Evolutionary conservation across 53 echinoderm and acorn worm species (phyloP), one percentile per base, ranked within the genome.

Genomic region (Holothuria scabra): DNA sequence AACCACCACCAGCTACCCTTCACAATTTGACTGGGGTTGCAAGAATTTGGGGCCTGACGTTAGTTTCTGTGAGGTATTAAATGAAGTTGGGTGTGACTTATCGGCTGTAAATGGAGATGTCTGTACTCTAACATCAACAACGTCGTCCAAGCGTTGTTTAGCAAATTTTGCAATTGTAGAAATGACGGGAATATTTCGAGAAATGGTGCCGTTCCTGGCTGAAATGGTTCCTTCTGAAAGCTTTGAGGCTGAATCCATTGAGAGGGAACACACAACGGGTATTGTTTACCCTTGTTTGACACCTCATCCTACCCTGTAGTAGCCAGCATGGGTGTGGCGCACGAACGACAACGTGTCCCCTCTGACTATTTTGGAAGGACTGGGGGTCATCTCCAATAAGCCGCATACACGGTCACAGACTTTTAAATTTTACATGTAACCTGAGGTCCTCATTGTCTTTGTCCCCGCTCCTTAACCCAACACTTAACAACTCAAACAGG

Each of bases 201-300:
- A 67, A 34, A 33, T 33, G 16, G 14, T 67, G 21, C 33, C 29
- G 11, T 6, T 20, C 21, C 13, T 67, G 32, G 32, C 37, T 8
- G 68, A 29, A 67, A 18, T n/a, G 19, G 21, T 67, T 33, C 68
- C 68, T 13, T 11, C 33, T 33, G 68, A 68, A 32, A 67, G 68
- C 33, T 67, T 67, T 32, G 68, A 67, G 33, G 37, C 37, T 67
- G 68, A 67, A 33, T 31, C 5, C 14, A 67, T 67, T 37, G 20
- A 67, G 20, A 33, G 68, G 35, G 34, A 67, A 0, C 68, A 67
- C 37, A 4, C 32, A 18, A 37, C 33, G 26, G 68, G 68, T 20
- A 67, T 67, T 67, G 6, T 35, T 6, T 35, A 35, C 35, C 35
- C 35, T 35, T 35, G 35, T 35, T 35, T 35, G 6, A 35, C 68